A percentile compares a stretch with the other conserved stretches of the same genome.
Conservation (phyloP, 2,113 vertebrate species). For the Myodes glareolus region DNA sequence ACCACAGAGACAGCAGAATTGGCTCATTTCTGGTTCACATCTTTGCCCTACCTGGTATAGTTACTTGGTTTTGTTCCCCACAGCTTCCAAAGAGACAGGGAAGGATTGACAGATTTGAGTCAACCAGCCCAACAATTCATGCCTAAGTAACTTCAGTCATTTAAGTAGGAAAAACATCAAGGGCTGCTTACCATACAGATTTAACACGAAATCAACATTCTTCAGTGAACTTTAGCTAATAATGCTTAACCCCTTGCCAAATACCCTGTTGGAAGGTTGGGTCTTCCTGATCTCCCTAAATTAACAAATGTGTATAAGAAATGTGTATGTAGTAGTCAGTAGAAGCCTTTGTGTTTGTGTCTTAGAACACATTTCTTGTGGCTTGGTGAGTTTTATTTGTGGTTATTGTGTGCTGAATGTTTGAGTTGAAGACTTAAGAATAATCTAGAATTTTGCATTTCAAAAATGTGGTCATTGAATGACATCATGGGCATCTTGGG, state of each 20-base stretch:
- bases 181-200: background rate
- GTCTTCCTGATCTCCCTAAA: background rate
- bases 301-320: background rate
- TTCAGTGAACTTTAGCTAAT: background rate
- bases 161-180: background rate
- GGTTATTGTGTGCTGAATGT: background rate
- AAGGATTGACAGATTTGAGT: background rate
- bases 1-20: background rate
- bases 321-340: background rate
- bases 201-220: background rate
- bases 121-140: background rate
- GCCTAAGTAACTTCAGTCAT: background rate
- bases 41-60: background rate
- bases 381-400: background rate
- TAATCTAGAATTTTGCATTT: background rate
- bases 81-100: background rate
- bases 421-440: background rate
- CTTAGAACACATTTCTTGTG: background rate
- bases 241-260: background rate
- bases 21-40: background rate
- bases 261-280: background rate
- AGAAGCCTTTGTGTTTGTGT: background rate
- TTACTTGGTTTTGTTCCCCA: background rate
- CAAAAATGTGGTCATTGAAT: background rate
- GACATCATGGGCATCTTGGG: background rate